Percentiles rank a stretch among this genome's conserved stretches.
Conservation (phyloP, 2,888 invertebrate species). For the Coenonympha glycerion region DNA sequence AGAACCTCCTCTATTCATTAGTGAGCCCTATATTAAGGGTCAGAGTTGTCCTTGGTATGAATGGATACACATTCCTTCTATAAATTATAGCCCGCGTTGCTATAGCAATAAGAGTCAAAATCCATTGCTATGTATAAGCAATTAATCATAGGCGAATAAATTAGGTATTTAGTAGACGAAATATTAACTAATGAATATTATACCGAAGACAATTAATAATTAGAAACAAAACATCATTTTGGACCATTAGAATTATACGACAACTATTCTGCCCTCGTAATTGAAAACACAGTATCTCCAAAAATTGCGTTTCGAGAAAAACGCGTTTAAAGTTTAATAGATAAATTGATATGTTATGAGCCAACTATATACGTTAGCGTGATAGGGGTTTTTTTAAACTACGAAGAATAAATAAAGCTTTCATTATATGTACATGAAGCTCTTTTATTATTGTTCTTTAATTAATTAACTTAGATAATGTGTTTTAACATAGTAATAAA, state of each 20-base stretch:
- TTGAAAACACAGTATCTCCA: no score
- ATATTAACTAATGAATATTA: conserved; percentile 11
- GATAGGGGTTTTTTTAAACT: no score
- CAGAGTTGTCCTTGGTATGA: neutral
- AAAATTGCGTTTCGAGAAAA: no score
- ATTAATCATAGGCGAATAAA: neutral
- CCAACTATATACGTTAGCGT: no score
- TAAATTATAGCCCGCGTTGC: neutral
- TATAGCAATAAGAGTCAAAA: neutral
- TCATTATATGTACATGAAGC: no score
- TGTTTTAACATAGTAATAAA: no score
- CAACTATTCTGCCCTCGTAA: no score
- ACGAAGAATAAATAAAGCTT: no score
- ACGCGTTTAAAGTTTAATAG: no score
- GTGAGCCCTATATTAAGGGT: neutral
- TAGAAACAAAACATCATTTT: conserved; percentile 9
- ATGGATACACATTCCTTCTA: neutral
- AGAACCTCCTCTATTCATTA: neutral
- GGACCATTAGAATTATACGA: neutral
- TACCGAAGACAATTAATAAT: conserved; percentile 2
- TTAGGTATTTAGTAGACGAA: neutral
- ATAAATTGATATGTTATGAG: no score
- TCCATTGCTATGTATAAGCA: neutral
- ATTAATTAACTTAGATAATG: no score
- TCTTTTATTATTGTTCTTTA: no score